A percentile compares a stretch with the other conserved stretches of the same genome.
Conservation (phyloP, 2,797 vertebrate genomes). For the Lutjanus campechanus region DNA sequence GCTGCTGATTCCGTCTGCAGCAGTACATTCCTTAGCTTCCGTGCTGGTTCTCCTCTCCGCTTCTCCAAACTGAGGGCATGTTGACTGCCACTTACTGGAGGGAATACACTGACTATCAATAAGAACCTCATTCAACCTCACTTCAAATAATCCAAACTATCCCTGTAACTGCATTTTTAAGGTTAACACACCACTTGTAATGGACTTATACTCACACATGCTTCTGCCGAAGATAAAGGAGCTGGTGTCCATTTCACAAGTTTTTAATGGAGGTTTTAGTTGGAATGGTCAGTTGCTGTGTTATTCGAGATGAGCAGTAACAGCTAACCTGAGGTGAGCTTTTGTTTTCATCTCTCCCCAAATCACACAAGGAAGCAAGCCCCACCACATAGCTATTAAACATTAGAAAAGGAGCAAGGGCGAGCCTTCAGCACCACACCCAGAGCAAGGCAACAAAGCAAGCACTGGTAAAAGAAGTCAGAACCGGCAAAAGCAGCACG, state of each 20-base stretch:
- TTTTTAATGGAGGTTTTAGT: constrained; percentile 78
- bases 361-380: constrained; percentile 88
- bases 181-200: constrained; percentile 59
- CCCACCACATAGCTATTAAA: constrained; percentile 63
- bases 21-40: too few relatives aligned
- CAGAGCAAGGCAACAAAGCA: constrained; percentile 67
- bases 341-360: constrained; percentile 85
- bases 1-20: too few relatives aligned
- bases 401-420: constrained; percentile 27
- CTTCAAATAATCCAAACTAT: too few relatives aligned
- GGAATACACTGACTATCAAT: too few relatives aligned
- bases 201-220: constrained; percentile 91
- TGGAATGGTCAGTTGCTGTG: constrained; percentile 72
- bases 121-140: too few relatives aligned
- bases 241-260: constrained; percentile 82
- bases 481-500: constrained; percentile 35
- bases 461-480: constrained; percentile 23
- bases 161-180: constrained; percentile 16
- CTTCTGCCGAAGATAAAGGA: constrained; percentile 78
- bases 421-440: constrained; percentile 42
- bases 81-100: too few relatives aligned
- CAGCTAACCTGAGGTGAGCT: constrained; percentile 98
- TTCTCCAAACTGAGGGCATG: too few relatives aligned
- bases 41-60: too few relatives aligned
- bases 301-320: constrained; percentile 87